phyloP scores from a whole-genome alignment of 2,888 invertebrate species.

The Hypomecis punctinalis region DNA sequence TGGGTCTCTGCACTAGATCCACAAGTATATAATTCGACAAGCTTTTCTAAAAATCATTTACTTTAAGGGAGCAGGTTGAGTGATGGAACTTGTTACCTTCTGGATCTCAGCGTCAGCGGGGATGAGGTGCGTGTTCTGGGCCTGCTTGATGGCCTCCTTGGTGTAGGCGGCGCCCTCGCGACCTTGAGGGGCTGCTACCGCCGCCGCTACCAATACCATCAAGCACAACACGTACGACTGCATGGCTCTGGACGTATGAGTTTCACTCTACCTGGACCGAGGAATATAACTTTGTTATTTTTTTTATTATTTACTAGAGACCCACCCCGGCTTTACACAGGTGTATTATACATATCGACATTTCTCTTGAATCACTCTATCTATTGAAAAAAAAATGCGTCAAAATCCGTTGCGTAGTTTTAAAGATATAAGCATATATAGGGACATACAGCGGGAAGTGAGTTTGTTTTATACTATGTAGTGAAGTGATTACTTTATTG shows the following conservation, averaged over 20 bases:
- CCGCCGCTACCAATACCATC: constrained; percentile 78
- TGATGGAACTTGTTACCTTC: constrained; percentile 81
- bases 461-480: too few relatives aligned
- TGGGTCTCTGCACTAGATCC: too few relatives aligned
- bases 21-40: too few relatives aligned
- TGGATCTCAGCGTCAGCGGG: constrained; percentile 95
- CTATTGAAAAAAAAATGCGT: too few relatives aligned
- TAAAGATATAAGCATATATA: too few relatives aligned
- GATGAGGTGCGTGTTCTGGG: constrained; percentile 93
- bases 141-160: constrained; percentile 94
- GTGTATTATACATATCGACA: too few relatives aligned
- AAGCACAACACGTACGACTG: constrained; percentile 71
- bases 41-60: too few relatives aligned
- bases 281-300: not conserved
- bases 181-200: constrained; percentile 85
- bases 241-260: constrained; percentile 54
- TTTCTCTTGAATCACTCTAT: too few relatives aligned
- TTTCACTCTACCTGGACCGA: constrained; percentile 17
- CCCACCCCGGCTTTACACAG: too few relatives aligned
- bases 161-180: constrained; percentile 93
- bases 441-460: too few relatives aligned
- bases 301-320: not conserved
- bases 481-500: too few relatives aligned
- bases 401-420: too few relatives aligned
- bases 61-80: not conserved